phyloP scores from a whole-genome alignment of 1,140 invertebrate genomes.

The Trichonephila inaurata region DNA sequence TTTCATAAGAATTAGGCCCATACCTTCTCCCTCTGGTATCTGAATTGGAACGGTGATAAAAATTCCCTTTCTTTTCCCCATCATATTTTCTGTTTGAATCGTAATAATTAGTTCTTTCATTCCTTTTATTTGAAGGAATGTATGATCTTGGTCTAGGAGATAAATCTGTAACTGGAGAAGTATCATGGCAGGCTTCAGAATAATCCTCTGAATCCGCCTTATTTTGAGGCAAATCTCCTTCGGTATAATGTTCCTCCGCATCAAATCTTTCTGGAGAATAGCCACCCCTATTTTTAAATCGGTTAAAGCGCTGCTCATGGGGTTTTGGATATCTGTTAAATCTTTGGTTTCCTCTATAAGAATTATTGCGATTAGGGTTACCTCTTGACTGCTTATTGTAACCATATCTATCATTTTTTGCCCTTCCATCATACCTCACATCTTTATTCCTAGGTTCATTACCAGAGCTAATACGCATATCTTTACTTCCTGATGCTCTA shows the following conservation, averaged over 20 bases:
- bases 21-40: neutral
- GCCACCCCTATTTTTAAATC: neutral
- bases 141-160: neutral
- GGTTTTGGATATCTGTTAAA: neutral
- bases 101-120: neutral
- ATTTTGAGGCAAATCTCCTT: neutral
- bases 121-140: neutral
- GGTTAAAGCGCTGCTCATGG: neutral
- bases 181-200: neutral
- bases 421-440: neutral
- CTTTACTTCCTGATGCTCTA: neutral
- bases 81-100: neutral
- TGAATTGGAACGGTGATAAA: neutral
- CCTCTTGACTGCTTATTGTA: neutral
- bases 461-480: neutral
- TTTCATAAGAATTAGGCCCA: neutral
- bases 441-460: neutral
- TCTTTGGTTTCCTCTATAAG: constrained; percentile 13
- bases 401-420: constrained; percentile 6
- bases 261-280: neutral
- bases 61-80: neutral
- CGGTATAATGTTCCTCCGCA: neutral
- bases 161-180: neutral
- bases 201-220: neutral
- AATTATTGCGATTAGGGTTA: neutral